Evolutionary conservation across 2,797 vertebrate genomes (phyloP).

Genomic region (Chromobotia macracanthus): DNA sequence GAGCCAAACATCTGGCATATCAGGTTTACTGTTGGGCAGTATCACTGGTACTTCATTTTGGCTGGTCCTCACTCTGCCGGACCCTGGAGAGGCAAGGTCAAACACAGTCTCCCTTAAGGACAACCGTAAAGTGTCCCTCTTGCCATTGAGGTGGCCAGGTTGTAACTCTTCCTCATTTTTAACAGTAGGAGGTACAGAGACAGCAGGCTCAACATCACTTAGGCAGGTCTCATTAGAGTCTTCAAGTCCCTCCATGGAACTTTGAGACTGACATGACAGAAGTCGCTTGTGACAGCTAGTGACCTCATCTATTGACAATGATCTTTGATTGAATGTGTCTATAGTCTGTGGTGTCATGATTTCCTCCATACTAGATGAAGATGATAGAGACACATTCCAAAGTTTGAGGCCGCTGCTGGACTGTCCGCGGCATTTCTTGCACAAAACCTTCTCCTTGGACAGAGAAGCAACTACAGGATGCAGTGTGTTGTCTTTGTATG

Average conservation of each 20-base stretch:
- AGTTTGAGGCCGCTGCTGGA: constrained; percentile 58
- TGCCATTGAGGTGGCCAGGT: constrained; percentile 90
- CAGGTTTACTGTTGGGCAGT: constrained; percentile 94
- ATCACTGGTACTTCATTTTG: constrained; percentile 83
- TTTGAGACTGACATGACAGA: constrained; percentile 75
- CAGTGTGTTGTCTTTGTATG: constrained; percentile 82
- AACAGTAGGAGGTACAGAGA: constrained; percentile 62
- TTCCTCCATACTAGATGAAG: constrained; percentile 79
- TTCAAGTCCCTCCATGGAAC: constrained; percentile 89
- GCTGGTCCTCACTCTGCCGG: constrained; percentile 81
- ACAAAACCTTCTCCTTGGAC: constrained; percentile 71
- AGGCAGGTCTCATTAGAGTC: constrained; percentile 90
- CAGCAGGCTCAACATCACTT: constrained; percentile 83
- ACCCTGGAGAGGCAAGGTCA: constrained; percentile 76
- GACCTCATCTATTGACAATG: constrained; percentile 68
- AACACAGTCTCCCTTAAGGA: constrained; percentile 90
- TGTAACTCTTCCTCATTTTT: constrained; percentile 68
- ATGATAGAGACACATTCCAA: constrained; percentile 78
- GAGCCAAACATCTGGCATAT: constrained; percentile 95
- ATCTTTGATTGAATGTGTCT: constrained; percentile 70
- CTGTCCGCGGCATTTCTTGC: constrained; percentile 74
- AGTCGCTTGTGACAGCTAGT: constrained; percentile 68
- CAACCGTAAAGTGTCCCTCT: constrained; percentile 89
- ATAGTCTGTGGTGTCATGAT: constrained; percentile 74
- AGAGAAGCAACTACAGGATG: constrained; percentile 53